These are phyloP conservation scores for Silurus lanzhouensis DNA, from an alignment of 2,797 vertebrate species.

Conservation along the genomic window DNA sequence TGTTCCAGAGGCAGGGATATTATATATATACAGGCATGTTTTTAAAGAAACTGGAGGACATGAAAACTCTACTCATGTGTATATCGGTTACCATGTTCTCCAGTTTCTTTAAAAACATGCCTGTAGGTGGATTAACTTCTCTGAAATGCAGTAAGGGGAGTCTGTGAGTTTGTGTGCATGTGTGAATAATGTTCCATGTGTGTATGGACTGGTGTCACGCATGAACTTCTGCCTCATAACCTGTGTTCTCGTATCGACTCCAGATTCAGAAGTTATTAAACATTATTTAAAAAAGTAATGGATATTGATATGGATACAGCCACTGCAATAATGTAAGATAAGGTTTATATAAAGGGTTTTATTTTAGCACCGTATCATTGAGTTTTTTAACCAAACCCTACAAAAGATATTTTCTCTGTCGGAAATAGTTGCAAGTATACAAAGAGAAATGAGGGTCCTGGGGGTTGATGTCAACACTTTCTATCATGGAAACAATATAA, in stretches of 20 bases:
- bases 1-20: not conserved
- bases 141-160: not conserved
- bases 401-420: not conserved
- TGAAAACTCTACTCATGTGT: too few relatives aligned
- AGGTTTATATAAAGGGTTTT: not conserved
- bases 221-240: not conserved
- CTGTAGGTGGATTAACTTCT: not conserved
- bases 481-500: conserved; percentile 5
- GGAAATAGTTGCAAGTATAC: not conserved
- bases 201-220: not conserved
- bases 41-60: too few relatives aligned
- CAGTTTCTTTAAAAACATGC: not conserved
- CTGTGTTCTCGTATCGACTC: not conserved
- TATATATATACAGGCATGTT: too few relatives aligned
- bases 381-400: not conserved
- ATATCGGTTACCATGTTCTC: too few relatives aligned
- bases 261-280: not conserved
- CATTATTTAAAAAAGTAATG: not conserved
- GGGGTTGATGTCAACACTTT: not conserved
- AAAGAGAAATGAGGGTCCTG: not conserved
- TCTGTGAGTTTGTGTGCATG: not conserved
- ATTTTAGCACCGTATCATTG: not conserved
- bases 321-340: not conserved
- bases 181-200: not conserved
- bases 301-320: not conserved